These are phyloP conservation scores for Blastomussa wellsi DNA, from an alignment of 92 coral and sea anemone genomes.

Conservation along the genomic window DNA sequence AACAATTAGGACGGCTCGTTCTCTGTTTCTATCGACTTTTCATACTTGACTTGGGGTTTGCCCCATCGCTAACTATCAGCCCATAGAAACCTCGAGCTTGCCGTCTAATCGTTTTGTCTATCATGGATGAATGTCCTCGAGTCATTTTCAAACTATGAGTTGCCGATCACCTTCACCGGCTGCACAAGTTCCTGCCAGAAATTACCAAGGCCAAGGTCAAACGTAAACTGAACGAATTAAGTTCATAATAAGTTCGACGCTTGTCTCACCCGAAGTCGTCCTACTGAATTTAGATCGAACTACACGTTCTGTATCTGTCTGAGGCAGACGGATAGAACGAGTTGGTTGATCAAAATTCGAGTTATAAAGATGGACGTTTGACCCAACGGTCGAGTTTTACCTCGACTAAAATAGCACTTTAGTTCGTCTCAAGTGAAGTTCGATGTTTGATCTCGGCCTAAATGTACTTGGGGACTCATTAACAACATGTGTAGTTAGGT, in stretches of 20 bases:
- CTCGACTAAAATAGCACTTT: slow-evolving; percentile 10
- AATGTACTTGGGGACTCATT: slow-evolving; percentile 20
- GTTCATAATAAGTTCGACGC: neutral
- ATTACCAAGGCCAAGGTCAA: slow-evolving; percentile 18
- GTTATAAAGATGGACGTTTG: neutral
- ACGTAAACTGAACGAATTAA: neutral
- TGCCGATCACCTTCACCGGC: neutral
- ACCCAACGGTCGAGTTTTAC: slow-evolving; percentile 15
- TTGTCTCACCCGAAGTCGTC: neutral
- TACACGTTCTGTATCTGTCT: slow-evolving; percentile 7
- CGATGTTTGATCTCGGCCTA: slow-evolving; percentile 3
- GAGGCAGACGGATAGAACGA: neutral
- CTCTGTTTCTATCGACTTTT: slow-evolving; percentile 5
- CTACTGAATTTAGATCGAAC: neutral
- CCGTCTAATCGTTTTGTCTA: neutral
- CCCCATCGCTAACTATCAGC: slow-evolving; percentile 10
- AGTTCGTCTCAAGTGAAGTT: slow-evolving; percentile 10
- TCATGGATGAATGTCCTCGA: slow-evolving; percentile 9
- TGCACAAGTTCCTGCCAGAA: too few species aligned
- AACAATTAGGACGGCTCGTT: slow-evolving; percentile 3
- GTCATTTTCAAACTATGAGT: neutral
- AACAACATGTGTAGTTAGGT: slow-evolving; percentile 5
- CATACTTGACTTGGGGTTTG: neutral
- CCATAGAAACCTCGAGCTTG: slow-evolving; percentile 2
- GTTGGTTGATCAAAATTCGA: slow-evolving; percentile 12